Conservation (phyloP, 2,797 vertebrate species). For the Bovichtus diacanthus region DNA sequence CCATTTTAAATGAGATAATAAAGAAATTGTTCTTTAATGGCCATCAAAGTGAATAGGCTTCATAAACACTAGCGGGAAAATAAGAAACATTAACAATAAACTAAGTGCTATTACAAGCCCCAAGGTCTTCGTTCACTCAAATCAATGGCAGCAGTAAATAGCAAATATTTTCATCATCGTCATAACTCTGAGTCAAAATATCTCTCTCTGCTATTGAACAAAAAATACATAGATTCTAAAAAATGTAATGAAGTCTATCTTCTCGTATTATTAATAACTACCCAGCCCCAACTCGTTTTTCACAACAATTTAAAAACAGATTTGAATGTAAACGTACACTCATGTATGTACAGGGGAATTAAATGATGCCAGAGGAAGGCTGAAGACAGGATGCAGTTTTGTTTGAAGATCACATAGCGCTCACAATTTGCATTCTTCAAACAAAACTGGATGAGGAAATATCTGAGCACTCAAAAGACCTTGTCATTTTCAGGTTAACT, state of each 20-base stretch:
- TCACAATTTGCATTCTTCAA: slow-evolving; percentile 30
- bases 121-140: slow-evolving; percentile 25
- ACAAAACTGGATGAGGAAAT: slow-evolving; percentile 32
- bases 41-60: slow-evolving; percentile 43
- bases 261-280: slow-evolving; percentile 16
- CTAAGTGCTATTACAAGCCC: slow-evolving; percentile 34
- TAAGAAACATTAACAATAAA: slow-evolving; percentile 47
- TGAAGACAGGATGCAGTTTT: slow-evolving; percentile 15
- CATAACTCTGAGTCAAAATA: background rate
- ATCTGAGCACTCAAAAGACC: slow-evolving; percentile 39
- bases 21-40: slow-evolving; percentile 60
- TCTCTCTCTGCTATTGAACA: background rate
- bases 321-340: slow-evolving; percentile 11
- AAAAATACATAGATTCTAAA: background rate
- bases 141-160: slow-evolving; percentile 30
- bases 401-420: background rate
- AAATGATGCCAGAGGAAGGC: background rate
- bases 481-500: slow-evolving; percentile 70
- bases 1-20: slow-evolving; percentile 55
- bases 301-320: background rate
- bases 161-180: slow-evolving; percentile 3
- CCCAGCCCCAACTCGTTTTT: background rate
- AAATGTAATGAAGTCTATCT: background rate
- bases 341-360: background rate
- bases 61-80: slow-evolving; percentile 18